Base-by-base conservation (phyloP, 2,797 vertebrate species). In the Chiloscyllium punctatum region DNA sequence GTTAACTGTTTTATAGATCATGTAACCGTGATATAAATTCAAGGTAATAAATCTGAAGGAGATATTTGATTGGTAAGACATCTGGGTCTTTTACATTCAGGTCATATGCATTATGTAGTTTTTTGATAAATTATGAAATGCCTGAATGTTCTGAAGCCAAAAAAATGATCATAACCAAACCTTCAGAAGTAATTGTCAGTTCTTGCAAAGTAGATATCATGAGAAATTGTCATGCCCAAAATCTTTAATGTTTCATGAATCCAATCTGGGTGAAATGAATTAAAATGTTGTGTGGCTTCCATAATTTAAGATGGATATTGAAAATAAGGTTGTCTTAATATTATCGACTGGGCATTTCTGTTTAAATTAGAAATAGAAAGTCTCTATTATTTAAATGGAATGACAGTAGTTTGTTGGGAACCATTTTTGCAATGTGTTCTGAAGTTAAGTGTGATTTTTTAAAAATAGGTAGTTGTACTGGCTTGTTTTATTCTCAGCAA, bases 191-290 rank as follows among this genome's bases (percentile, higher is more conserved):
- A 37, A 18, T n/a, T 27, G 84, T 87, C 84, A 62, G 33, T 15
- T 18, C 57, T 91, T 91, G 57, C 82, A 84, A 84, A 84, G 6
- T 84, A 84, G 42, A 21, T 91, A 91, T 66, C 66, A 16, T 66
- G 33, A 91, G 33, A 66, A 91, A 91, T 66, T n/a, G 33, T 91
- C 88, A 91, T 91, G 57, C 57, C 37, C 88, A 91, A 91, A 91
- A 37, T 68, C 57, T 3, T 37, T 91, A 91, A 62, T 66, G 57
- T 68, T 91, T 62, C 57, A 68, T 66, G 66, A 91, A 62, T 91
- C 88, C 57, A 18, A 66, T 57, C 16, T 57, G 66, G 57, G 16
- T 37, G 33, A 68, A n/a, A n/a, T 18, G 33, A 37, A 68, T 15
- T 91, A 91, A 68, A 66, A 62, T n/a, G 5, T 15, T 68, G 57